Conservation (phyloP, 2,888 invertebrate species). For the Keiferia lycopersicella region DNA sequence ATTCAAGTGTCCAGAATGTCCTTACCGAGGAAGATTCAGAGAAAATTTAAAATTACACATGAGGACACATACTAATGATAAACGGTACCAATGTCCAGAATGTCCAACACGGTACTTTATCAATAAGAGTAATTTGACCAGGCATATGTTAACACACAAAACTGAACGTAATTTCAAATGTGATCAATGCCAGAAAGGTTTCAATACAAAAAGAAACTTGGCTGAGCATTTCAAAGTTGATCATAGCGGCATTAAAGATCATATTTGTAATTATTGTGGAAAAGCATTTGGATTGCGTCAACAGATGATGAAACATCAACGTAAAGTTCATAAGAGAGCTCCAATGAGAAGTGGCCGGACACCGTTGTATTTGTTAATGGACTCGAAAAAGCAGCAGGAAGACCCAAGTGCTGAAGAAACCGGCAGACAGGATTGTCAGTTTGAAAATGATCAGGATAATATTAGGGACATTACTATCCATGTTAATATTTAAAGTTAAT, state of each 20-base stretch:
- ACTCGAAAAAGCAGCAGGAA: conserved; percentile 6
- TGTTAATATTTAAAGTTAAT: no score
- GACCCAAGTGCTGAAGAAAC: not conserved
- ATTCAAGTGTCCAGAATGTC: conserved; percentile 42
- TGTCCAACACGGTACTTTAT: conserved; percentile 67
- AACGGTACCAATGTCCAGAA: conserved; percentile 64
- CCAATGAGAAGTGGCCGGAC: conserved; percentile 62
- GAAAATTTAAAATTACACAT: conserved; percentile 72
- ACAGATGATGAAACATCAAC: conserved; percentile 57
- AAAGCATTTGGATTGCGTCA: conserved; percentile 61
- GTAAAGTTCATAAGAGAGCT: conserved; percentile 56
- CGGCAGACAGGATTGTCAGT: not conserved
- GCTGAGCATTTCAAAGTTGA: conserved; percentile 69
- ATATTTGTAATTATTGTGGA: conserved; percentile 64
- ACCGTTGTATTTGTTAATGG: conserved; percentile 57
- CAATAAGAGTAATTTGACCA: conserved; percentile 70
- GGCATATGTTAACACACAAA: conserved; percentile 62
- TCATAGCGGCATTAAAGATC: conserved; percentile 67
- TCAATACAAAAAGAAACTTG: conserved; percentile 58
- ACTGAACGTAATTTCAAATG: conserved; percentile 60
- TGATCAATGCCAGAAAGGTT: conserved; percentile 63
- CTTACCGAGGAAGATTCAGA: conserved; percentile 65
- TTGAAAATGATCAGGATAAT: not conserved
- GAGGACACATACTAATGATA: conserved; percentile 70
- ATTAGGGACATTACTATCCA: no score